phyloP scores from a whole-genome alignment of 30 jellyfish, hydroid and myxozoan genomes.

The Catostylus mosaicus region DNA sequence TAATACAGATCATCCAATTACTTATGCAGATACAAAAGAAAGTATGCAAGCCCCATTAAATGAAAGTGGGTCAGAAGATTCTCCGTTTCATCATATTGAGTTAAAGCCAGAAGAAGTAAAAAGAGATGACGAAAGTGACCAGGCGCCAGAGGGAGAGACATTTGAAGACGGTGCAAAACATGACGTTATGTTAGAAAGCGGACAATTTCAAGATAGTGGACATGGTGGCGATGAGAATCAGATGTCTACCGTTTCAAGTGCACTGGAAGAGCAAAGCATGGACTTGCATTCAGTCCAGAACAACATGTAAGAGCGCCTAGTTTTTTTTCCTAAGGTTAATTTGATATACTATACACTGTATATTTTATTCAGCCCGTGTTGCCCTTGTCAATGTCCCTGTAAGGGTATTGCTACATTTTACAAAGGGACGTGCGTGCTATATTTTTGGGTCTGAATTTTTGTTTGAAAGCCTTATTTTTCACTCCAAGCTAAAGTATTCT shows the following conservation, averaged over 20 bases:
- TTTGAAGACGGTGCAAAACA: neutral
- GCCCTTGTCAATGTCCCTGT: no score
- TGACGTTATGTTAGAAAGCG: neutral
- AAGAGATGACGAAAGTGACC: slow-evolving; percentile 14
- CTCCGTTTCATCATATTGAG: slow-evolving; percentile 69
- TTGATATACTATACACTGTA: no score
- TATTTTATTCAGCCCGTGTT: no score
- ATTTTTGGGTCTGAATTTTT: no score
- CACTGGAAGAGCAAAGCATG: neutral
- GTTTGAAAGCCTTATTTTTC: no score
- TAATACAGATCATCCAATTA: neutral
- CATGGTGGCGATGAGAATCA: neutral
- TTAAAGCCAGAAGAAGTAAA: slow-evolving; percentile 13
- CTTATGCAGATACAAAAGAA: neutral
- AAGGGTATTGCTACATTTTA: no score
- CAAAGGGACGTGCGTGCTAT: no score
- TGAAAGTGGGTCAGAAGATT: slow-evolving; percentile 45
- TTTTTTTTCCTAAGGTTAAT: no score
- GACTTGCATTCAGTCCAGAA: neutral
- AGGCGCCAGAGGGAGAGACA: neutral
- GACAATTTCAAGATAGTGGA: neutral
- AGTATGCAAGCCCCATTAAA: neutral
- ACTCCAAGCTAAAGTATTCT: no score
- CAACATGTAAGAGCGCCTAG: neutral
- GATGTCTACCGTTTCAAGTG: neutral